Base-by-base conservation (phyloP, 30 jellyfish, hydroid and myxozoan genomes). In the Turritopsis rubra region DNA sequence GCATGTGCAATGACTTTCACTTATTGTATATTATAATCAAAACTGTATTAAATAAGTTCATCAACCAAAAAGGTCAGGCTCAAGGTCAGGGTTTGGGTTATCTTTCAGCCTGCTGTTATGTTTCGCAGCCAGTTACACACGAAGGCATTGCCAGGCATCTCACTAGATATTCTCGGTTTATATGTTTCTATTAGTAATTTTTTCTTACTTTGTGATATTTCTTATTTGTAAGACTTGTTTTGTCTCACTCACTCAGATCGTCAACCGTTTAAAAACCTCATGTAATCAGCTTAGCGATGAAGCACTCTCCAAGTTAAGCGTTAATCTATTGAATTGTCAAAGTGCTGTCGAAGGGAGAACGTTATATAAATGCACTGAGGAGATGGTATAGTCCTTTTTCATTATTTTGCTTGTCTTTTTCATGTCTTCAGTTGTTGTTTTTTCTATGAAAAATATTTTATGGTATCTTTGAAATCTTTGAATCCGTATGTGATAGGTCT, bases 281-380 rank as follows among this genome's bases (percentile, higher is more conserved):
- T 91, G 97, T 86, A 84, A 86, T 79, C 84, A 84, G 66, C 54
- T 91, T 72, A 81, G 95, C n/a, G 97, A 91, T 66, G 92, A 82
- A 30, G 96, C 83, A 27, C 73, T 91, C 20, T 91, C 97, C 17
- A 91, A 91, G 75, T 87, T 91, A 18, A 85, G 97, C 65, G 97
- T 91, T 4, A 91, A 91, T 77, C 79, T 91, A 9, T 68, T 91
- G 78, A 91, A 91, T 74, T 91, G 97, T 80, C 97, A 91, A 80
- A 91, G 97, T 83, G 95, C 95, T 8, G 91, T 87, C 25, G 97
- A 91, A 71, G 97, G 97, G 23, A 79, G 97, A 60, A 83, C 73
- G 52, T 79, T 87, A 17, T 91, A 83, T 86, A 86, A 53, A 68
- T 91, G 97, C 73, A 91, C 96, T 4, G 96, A 87, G 17, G 91